Evolutionary conservation across 2,113 vertebrate species (phyloP).

Genomic region (Gymnarchus niloticus): DNA sequence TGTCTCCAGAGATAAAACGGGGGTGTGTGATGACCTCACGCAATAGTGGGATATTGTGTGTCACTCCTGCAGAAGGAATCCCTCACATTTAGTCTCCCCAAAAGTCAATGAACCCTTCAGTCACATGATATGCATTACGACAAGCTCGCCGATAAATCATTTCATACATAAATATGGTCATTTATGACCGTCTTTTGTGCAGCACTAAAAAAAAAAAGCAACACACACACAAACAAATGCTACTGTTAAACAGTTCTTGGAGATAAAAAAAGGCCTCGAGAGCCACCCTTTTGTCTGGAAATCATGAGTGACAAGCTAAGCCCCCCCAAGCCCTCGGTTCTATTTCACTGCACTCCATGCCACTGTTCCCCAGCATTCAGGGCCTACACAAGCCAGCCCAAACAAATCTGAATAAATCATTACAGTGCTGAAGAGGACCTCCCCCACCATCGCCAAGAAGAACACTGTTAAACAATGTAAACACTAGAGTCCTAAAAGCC

Average conservation of each 20-base stretch:
- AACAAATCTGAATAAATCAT: conserved; percentile 57
- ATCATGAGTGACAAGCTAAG: conserved; percentile 33
- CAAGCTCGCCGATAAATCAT: background rate
- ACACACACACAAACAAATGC: background rate
- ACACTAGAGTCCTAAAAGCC: conserved; percentile 56
- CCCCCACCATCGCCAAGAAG: conserved; percentile 48
- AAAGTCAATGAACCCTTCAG: background rate
- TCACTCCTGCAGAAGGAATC: conserved; percentile 69
- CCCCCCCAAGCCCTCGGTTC: background rate
- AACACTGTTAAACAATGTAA: conserved; percentile 58
- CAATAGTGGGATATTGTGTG: conserved; percentile 91
- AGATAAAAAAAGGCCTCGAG: background rate
- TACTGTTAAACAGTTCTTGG: too few species aligned
- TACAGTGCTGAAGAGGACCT: conserved; percentile 44
- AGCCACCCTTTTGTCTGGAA: background rate
- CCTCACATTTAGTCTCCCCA: background rate
- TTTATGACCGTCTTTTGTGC: too few species aligned
- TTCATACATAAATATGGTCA: background rate
- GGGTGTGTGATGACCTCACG: conserved; percentile 87
- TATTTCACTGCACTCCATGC: conserved; percentile 14
- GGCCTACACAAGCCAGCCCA: conserved; percentile 51
- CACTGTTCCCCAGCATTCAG: conserved; percentile 30
- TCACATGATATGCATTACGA: background rate
- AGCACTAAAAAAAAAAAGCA: background rate
- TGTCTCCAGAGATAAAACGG: conserved; percentile 84